Evolutionary conservation across 2,797 vertebrate genomes (phyloP).

Genomic region (Platyrinchus mystaceus): DNA sequence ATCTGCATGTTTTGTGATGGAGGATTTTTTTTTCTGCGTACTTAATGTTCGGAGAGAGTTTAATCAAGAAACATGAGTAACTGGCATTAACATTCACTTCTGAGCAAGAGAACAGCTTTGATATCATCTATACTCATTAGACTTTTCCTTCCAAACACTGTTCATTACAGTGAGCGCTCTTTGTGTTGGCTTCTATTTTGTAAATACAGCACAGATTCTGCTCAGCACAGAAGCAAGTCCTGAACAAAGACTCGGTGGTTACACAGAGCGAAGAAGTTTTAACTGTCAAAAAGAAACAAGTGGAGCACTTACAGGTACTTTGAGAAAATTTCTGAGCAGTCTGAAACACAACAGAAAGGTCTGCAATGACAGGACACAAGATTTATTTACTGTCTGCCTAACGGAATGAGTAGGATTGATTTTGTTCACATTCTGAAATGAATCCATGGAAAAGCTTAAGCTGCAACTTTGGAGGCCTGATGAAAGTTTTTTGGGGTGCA

Average conservation of each 20-base stretch:
- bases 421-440: neutral
- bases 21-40: neutral
- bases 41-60: slow-evolving; percentile 46
- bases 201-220: slow-evolving; percentile 43
- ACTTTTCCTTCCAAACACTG: slow-evolving; percentile 1
- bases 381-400: neutral
- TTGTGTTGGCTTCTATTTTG: slow-evolving; percentile 28
- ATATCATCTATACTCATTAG: slow-evolving; percentile 57
- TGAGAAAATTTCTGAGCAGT: neutral
- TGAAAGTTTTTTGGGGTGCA: neutral
- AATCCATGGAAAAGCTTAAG: neutral
- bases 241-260: neutral
- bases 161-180: neutral
- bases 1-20: neutral
- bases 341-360: neutral
- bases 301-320: neutral
- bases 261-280: neutral
- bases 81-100: slow-evolving; percentile 54
- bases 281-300: neutral
- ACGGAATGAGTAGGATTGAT: neutral
- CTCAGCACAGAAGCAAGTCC: neutral
- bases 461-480: neutral
- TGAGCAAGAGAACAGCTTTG: slow-evolving; percentile 57
- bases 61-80: slow-evolving; percentile 65
- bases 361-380: neutral